phyloP scores from a whole-genome alignment of 2,888 invertebrate genomes.

The Tineola bisselliella region DNA sequence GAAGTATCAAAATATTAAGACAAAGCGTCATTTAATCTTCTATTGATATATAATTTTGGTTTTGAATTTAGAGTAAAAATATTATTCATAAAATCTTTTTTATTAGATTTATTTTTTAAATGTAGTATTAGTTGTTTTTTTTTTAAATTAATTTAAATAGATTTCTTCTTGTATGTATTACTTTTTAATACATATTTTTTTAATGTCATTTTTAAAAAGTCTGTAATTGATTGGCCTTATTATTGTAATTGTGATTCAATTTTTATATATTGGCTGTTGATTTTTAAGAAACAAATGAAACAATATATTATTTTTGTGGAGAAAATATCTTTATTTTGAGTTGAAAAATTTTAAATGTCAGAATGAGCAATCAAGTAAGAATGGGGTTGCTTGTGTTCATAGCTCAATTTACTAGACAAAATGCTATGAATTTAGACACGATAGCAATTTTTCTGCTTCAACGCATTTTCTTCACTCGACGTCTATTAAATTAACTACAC shows the following conservation, averaged over 20 bases:
- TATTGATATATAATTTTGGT: too few species aligned
- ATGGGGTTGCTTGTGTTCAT: slow-evolving; percentile 11
- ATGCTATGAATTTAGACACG: slow-evolving; percentile 13
- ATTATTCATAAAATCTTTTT: too few species aligned
- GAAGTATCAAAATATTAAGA: too few species aligned
- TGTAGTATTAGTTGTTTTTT: too few species aligned
- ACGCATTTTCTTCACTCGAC: slow-evolving; percentile 7
- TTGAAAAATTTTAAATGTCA: neutral
- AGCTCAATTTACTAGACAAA: slow-evolving; percentile 14
- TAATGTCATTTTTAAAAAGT: too few species aligned
- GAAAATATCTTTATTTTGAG: neutral
- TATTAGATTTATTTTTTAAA: too few species aligned
- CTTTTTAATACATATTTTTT: too few species aligned
- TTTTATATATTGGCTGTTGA: neutral
- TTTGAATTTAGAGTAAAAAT: neutral
- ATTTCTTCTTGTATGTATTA: too few species aligned
- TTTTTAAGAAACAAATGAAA: neutral
- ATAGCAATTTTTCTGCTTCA: slow-evolving; percentile 13
- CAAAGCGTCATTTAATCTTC: too few species aligned
- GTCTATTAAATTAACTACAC: slow-evolving; percentile 5
- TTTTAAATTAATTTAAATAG: too few species aligned
- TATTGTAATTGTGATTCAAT: too few species aligned
- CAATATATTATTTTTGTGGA: neutral
- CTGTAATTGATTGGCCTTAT: too few species aligned
- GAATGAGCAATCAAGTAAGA: slow-evolving; percentile 12